These are phyloP conservation scores for Herminia tarsipennalis DNA, from an alignment of 2,888 invertebrate species.

Conservation along the genomic window DNA sequence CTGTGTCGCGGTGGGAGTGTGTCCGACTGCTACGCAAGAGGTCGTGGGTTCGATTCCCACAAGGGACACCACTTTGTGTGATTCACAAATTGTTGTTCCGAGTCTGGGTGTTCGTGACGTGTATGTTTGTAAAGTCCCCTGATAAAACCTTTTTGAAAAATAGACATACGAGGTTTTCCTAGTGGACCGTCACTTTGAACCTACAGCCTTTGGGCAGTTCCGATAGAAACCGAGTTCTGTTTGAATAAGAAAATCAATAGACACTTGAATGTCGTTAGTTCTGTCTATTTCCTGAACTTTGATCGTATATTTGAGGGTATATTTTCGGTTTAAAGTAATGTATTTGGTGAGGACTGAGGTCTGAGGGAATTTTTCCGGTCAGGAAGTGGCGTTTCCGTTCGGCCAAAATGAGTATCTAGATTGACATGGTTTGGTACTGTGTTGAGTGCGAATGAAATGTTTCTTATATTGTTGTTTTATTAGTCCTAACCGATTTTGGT, in stretches of 20 bases:
- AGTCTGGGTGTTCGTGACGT: too few relatives aligned
- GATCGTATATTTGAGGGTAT: conserved; percentile 6
- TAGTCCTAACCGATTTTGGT: too few relatives aligned
- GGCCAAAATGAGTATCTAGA: not conserved
- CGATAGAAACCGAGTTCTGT: conserved; percentile 11
- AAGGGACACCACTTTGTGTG: too few relatives aligned
- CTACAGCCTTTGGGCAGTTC: conserved; percentile 25
- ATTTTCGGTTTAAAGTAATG: conserved; percentile 10
- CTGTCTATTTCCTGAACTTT: conserved; percentile 24
- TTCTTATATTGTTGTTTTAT: not conserved
- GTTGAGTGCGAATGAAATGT: not conserved
- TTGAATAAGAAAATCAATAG: conserved; percentile 36
- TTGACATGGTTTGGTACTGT: not conserved
- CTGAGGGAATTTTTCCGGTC: conserved; percentile 1
- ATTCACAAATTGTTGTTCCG: too few relatives aligned
- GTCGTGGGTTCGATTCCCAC: too few relatives aligned
- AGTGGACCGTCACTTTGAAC: conserved; percentile 21
- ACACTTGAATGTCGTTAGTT: conserved; percentile 23
- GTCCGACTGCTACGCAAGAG: too few relatives aligned
- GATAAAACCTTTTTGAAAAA: too few relatives aligned
- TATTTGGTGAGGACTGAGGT: not conserved
- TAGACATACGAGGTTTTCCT: too few relatives aligned
- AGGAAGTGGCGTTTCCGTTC: conserved; percentile 2
- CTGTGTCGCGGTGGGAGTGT: too few relatives aligned
- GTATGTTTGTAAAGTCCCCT: too few relatives aligned